Evolutionary conservation across 2,797 vertebrate genomes (phyloP).

Genomic region (Anas bernieri): DNA sequence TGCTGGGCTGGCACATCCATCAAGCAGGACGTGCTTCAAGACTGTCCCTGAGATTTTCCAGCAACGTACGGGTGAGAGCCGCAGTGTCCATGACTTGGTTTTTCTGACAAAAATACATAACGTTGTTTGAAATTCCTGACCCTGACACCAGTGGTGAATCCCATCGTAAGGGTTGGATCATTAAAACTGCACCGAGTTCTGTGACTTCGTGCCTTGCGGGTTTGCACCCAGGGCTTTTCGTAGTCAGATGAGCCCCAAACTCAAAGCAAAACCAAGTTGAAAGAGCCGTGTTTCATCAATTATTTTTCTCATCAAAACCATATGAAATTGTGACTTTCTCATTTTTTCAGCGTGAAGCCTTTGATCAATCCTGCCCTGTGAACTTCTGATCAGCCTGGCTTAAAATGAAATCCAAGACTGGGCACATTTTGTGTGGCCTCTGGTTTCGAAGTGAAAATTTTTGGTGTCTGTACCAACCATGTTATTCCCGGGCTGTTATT

Average conservation of each 20-base stretch:
- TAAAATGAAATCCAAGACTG: background rate
- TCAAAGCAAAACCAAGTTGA: slow-evolving; percentile 49
- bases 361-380: slow-evolving; percentile 33
- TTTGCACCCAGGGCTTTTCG: fast-evolving
- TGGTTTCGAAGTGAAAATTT: background rate
- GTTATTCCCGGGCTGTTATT: background rate
- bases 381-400: slow-evolving; percentile 1
- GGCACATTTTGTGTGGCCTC: background rate
- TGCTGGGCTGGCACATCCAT: fast-evolving
- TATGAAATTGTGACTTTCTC: slow-evolving; percentile 38
- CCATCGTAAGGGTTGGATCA: background rate
- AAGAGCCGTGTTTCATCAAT: slow-evolving; percentile 29
- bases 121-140: background rate
- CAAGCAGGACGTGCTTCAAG: background rate
- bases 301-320: slow-evolving; percentile 52
- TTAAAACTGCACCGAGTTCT: background rate
- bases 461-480: background rate
- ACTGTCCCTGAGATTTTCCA: background rate
- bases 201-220: background rate
- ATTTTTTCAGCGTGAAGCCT: background rate
- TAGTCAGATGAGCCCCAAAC: background rate
- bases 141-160: background rate
- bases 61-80: background rate
- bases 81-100: background rate
- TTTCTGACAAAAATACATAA: background rate